Evolutionary conservation across 2,888 invertebrate species (phyloP).

Genomic region (Agonopterix alstromeriana): DNA sequence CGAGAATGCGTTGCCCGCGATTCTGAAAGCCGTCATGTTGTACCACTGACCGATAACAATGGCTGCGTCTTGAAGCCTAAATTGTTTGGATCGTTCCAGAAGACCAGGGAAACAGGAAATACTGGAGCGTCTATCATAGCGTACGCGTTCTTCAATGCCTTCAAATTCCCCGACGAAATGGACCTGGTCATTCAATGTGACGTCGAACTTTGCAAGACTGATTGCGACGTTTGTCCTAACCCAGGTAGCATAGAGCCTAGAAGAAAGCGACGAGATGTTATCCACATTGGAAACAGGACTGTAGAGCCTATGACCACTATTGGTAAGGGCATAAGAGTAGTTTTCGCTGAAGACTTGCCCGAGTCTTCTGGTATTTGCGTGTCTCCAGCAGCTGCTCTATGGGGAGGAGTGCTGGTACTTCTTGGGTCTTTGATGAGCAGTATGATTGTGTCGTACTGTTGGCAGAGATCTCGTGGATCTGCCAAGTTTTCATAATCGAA

Average conservation of each 20-base stretch:
- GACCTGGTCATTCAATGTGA: conserved; percentile 89
- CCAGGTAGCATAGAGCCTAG: conserved; percentile 77
- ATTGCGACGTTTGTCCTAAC: conserved; percentile 84
- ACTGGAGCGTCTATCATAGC: conserved; percentile 85
- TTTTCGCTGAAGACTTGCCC: conserved; percentile 81
- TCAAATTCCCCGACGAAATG: conserved; percentile 91
- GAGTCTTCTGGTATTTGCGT: conserved; percentile 75
- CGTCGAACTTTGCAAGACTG: conserved; percentile 87
- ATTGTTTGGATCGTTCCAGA: conserved; percentile 88
- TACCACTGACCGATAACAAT: conserved; percentile 83
- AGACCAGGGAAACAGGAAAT: conserved; percentile 84
- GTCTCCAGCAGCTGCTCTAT: conserved; percentile 79
- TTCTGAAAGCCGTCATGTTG: conserved; percentile 79
- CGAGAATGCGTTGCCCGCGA: conserved; percentile 87
- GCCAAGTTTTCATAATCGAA: conserved; percentile 40
- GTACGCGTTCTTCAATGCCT: conserved; percentile 87
- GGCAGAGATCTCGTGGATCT: conserved; percentile 54
- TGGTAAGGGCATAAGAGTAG: conserved; percentile 80
- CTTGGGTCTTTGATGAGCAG: conserved; percentile 77
- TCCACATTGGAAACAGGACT: conserved; percentile 65
- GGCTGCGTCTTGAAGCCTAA: conserved; percentile 89
- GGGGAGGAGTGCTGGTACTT: conserved; percentile 77
- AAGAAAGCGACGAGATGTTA: conserved; percentile 59
- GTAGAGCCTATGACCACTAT: conserved; percentile 78
- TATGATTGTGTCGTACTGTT: conserved; percentile 52